Evolutionary conservation across 2,888 invertebrate species (phyloP).

Genomic region (Latrodectus elegans): DNA sequence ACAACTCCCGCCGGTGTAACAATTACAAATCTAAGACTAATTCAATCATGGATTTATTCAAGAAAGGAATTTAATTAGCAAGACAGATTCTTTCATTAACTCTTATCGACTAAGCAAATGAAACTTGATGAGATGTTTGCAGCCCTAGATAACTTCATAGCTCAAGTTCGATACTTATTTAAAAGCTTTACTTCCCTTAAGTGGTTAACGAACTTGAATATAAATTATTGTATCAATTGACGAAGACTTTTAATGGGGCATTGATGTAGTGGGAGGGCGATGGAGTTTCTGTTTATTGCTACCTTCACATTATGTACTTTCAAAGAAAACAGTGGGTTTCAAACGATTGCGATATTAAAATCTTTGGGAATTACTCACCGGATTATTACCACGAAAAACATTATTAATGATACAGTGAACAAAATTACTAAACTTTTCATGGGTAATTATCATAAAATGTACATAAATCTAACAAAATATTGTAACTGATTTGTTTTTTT

Average conservation of each 20-base stretch:
- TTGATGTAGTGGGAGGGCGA: no score
- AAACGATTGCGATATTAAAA: no score
- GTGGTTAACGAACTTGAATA: conserved; percentile 50
- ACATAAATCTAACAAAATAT: no score
- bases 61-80: conserved; percentile 53
- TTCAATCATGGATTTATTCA: conserved; percentile 51
- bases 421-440: no score
- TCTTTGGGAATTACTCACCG: no score
- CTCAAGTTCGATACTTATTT: conserved; percentile 57
- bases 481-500: no score
- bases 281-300: no score
- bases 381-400: no score
- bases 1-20: conserved; percentile 9
- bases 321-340: no score
- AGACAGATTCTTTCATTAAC: conserved; percentile 57
- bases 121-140: conserved; percentile 54
- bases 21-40: conserved; percentile 37
- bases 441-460: no score
- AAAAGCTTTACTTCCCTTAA: conserved; percentile 32
- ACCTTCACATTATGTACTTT: no score
- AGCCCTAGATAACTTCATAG: conserved; percentile 28
- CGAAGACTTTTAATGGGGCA: conserved; percentile 3
- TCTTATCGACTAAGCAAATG: conserved; percentile 53
- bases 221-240: conserved; percentile 51
- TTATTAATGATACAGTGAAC: no score